Percentiles rank a stretch among this genome's conserved stretches.
These are phyloP conservation scores for Gila robusta DNA, from an alignment of 2,797 vertebrate species.

Conservation along the genomic window DNA sequence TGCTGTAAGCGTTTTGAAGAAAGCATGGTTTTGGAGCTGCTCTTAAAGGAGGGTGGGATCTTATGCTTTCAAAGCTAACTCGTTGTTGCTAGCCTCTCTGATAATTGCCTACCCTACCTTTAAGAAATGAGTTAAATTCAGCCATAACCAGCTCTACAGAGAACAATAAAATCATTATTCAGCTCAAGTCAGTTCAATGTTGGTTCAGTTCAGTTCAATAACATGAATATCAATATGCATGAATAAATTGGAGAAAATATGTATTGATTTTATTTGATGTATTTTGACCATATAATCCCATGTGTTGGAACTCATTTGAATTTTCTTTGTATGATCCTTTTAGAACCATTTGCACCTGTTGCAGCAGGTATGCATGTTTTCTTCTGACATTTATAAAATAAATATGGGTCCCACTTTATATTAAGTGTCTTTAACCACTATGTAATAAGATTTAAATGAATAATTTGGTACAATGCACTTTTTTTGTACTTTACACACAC, in stretches of 20 bases:
- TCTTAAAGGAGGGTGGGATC: too few relatives aligned
- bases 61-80: too few relatives aligned
- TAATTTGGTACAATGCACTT: neutral
- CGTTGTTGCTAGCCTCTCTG: too few relatives aligned
- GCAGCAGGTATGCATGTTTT: slow-evolving; percentile 63
- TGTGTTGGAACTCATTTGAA: neutral
- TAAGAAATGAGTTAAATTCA: too few relatives aligned
- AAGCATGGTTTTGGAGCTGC: too few relatives aligned
- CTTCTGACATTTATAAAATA: neutral
- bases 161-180: neutral
- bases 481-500: neutral
- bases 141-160: neutral
- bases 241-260: neutral
- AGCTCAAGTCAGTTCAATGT: neutral
- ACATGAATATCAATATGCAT: neutral
- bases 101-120: too few relatives aligned
- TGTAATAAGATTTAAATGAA: neutral
- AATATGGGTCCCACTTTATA: neutral
- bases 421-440: neutral
- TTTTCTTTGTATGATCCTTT: slow-evolving; percentile 22
- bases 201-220: neutral
- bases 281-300: neutral
- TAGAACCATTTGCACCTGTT: slow-evolving; percentile 48
- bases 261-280: neutral
- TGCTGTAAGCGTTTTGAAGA: too few relatives aligned